Conservation (phyloP, 2,797 vertebrate genomes). For the Cichlasoma orientale region DNA sequence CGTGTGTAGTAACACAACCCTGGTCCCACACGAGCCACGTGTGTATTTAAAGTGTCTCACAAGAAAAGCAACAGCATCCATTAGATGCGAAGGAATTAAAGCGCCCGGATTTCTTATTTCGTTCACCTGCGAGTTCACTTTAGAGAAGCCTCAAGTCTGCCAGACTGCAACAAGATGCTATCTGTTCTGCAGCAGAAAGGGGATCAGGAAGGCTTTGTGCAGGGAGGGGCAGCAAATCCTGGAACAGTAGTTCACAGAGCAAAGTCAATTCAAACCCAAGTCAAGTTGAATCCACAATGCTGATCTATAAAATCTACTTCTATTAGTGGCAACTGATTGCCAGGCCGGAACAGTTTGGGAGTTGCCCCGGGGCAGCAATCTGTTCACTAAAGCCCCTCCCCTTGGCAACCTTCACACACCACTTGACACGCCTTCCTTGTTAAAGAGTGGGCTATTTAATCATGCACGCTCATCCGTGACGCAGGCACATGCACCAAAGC, state of each 20-base stretch:
- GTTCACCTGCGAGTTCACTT: slow-evolving; percentile 39
- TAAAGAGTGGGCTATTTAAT: slow-evolving; percentile 18
- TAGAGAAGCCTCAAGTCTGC: slow-evolving; percentile 47
- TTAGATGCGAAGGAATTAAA: slow-evolving; percentile 61
- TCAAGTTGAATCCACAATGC: slow-evolving; percentile 39
- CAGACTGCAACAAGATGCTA: slow-evolving; percentile 69
- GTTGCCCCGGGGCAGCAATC: slow-evolving; percentile 79
- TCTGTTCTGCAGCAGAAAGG: slow-evolving; percentile 53
- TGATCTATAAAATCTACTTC: slow-evolving; percentile 70
- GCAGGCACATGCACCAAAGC: slow-evolving; percentile 7
- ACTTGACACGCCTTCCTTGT: slow-evolving; percentile 42
- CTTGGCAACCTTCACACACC: slow-evolving; percentile 51
- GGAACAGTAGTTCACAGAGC: slow-evolving; percentile 38
- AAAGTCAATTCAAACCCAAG: slow-evolving; percentile 44
- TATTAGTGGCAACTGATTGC: slow-evolving; percentile 53
- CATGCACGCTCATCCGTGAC: slow-evolving; percentile 9
- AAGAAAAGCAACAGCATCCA: slow-evolving; percentile 55
- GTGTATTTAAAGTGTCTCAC: slow-evolving; percentile 76
- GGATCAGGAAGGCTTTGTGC: slow-evolving; percentile 31
- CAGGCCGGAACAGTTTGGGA: slow-evolving; percentile 66
- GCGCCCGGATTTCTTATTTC: slow-evolving; percentile 44
- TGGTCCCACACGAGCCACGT: slow-evolving; percentile 52
- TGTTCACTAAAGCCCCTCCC: slow-evolving; percentile 68
- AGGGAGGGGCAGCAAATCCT: slow-evolving; percentile 58
- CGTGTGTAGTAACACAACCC: slow-evolving; percentile 72